Evolutionary conservation across 2,113 vertebrate species (phyloP).

Genomic region (Phainopepla nitens): DNA sequence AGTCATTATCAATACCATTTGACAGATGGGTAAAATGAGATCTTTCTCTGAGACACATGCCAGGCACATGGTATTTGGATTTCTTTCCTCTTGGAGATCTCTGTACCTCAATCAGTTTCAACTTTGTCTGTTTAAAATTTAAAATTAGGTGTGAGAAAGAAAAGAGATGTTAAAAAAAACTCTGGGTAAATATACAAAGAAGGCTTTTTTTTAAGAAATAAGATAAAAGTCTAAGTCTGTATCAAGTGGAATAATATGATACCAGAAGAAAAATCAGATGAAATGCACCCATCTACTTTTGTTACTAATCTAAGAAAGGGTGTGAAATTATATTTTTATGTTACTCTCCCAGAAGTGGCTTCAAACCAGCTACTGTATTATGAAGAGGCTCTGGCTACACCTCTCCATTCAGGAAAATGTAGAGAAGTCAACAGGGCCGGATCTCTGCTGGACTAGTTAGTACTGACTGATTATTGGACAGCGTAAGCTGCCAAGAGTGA

Average conservation of each 20-base stretch:
- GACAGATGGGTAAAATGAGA: background rate
- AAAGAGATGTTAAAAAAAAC: background rate
- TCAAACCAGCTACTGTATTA: background rate
- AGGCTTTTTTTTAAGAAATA: background rate
- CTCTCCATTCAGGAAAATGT: background rate
- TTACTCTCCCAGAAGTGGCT: background rate
- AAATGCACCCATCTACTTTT: background rate
- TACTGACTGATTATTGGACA: background rate
- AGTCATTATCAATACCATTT: background rate
- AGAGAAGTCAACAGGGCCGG: background rate
- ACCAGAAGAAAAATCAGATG: background rate
- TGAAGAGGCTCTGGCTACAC: background rate
- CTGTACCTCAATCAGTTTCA: background rate
- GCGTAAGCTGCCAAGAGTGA: background rate
- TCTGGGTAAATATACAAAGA: background rate
- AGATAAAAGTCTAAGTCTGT: background rate
- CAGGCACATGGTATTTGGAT: background rate
- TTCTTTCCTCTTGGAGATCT: background rate
- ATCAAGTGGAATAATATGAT: background rate
- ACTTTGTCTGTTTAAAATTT: rapidly evolving
- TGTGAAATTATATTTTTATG: background rate
- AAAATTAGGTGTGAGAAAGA: background rate
- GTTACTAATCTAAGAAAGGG: background rate
- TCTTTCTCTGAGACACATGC: background rate
- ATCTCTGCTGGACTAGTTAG: background rate